Evolutionary conservation across 2,113 vertebrate genomes (phyloP), one percentile per base, ranked within the genome.

Genomic region (Balaeniceps rex): DNA sequence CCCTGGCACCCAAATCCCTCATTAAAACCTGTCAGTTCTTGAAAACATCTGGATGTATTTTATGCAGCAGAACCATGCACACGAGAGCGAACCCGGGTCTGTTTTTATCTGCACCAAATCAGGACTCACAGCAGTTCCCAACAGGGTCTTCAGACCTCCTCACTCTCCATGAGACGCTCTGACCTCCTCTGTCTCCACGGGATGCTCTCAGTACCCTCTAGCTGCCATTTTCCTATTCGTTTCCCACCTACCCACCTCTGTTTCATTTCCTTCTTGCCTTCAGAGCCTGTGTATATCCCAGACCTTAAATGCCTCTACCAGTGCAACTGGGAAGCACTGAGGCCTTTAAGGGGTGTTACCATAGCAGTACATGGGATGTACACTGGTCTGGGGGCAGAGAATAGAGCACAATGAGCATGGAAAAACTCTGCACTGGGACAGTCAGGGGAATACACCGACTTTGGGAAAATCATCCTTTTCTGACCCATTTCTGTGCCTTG

Each of bases 41-140:
- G 24, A 66, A 85, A 91, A 83, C 71, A 85, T 88, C 82, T 94
- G 89, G 75, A 78, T 93, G 22, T 36, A 71, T 94, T 96, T 96
- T 90, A 40, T 47, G n/a, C 42, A 69, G 36, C 16, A 40, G 68
- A 94, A 80, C 38, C 34, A 40, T 2, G 12, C n/a, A 29, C 11
- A 14, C 0, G 0, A 82, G 60, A 77, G 7, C 1, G 3, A 87
- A 83, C 21, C 42, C 5, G 2, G 4, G 11, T 65, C 76, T 40
- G 11, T 1, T 0, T 42, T 79, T 57, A 15, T 38, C 55, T 63
- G 44, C 44, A 42, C 46, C 63, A 69, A 85, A 85, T 54, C 71
- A 42, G 9, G 36, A 38, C 29, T 70, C 66, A 26, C 4, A 4
- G 57, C 36, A 22, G 69, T 34, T 75, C 61, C 42, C 26, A 40